phyloP scores from a whole-genome alignment of 1,140 invertebrate species.

The Pachypeltis micranthus region DNA sequence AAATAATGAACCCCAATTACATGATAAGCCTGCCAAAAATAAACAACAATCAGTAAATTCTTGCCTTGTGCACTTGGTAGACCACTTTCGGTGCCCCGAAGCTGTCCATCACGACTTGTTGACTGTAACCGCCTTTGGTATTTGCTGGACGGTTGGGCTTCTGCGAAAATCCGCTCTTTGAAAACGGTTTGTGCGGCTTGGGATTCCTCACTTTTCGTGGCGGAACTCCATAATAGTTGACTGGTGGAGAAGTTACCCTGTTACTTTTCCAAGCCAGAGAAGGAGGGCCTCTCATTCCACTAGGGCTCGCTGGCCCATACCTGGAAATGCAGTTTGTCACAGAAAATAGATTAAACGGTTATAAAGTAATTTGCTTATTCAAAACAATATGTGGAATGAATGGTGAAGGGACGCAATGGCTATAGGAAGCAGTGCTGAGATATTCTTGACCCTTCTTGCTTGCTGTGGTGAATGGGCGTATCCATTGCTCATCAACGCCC shows the following conservation, averaged over 20 bases:
- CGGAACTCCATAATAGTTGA: background rate
- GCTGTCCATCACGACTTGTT: background rate
- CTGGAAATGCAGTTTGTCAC: no score
- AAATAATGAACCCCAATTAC: no score
- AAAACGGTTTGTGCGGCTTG: background rate
- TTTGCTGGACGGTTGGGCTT: background rate
- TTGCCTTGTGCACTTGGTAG: background rate
- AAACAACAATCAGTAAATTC: background rate
- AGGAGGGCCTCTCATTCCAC: background rate
- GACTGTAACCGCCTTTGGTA: background rate
- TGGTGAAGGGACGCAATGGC: no score
- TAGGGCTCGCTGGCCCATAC: background rate
- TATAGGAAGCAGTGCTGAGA: no score
- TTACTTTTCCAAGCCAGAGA: background rate
- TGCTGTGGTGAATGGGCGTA: no score
- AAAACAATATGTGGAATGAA: no score
- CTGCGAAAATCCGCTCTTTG: background rate
- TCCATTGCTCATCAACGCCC: no score
- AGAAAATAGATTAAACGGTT: no score
- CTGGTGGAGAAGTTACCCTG: background rate
- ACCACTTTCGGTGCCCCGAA: background rate
- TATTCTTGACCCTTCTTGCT: no score
- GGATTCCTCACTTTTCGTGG: slow-evolving; percentile 2
- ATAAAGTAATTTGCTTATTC: no score
- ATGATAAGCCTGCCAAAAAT: no score